Evolutionary conservation across 2,113 vertebrate species (phyloP).

Genomic region (Butastur rufipennis): DNA sequence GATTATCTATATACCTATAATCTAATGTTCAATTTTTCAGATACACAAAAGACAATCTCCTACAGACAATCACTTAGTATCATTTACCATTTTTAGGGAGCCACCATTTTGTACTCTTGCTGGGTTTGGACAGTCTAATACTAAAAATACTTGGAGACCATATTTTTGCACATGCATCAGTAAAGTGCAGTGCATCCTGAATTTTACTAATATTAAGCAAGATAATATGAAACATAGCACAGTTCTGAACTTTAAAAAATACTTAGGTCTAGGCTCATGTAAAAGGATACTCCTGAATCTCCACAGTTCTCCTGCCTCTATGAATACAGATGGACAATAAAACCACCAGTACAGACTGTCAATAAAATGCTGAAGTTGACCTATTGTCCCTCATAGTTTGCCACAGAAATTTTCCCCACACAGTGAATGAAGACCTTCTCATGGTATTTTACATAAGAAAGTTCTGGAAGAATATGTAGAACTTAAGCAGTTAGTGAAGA

Average conservation of each 20-base stretch:
- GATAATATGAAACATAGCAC: neutral
- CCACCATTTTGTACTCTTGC: neutral
- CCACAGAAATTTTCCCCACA: neutral
- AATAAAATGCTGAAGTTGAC: neutral
- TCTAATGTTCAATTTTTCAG: neutral
- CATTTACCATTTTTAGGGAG: neutral
- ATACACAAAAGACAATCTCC: neutral
- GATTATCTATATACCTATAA: neutral
- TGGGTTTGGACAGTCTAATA: neutral
- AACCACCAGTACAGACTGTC: neutral
- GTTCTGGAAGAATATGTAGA: neutral
- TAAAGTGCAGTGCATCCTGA: neutral
- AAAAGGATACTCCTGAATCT: neutral
- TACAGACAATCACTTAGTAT: neutral
- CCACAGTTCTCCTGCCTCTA: neutral
- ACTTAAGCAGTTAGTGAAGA: neutral
- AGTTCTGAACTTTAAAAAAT: neutral
- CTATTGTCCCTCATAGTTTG: neutral
- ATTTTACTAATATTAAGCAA: neutral
- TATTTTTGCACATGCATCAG: neutral
- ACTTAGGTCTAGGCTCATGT: neutral
- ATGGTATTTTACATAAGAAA: neutral
- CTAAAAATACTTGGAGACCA: neutral
- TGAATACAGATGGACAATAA: neutral
- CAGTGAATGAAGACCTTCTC: neutral